Percentiles rank a stretch among this genome's conserved stretches.
phyloP scores from a whole-genome alignment of 1,140 invertebrate genomes.

The Elymnias hypermnestra region DNA sequence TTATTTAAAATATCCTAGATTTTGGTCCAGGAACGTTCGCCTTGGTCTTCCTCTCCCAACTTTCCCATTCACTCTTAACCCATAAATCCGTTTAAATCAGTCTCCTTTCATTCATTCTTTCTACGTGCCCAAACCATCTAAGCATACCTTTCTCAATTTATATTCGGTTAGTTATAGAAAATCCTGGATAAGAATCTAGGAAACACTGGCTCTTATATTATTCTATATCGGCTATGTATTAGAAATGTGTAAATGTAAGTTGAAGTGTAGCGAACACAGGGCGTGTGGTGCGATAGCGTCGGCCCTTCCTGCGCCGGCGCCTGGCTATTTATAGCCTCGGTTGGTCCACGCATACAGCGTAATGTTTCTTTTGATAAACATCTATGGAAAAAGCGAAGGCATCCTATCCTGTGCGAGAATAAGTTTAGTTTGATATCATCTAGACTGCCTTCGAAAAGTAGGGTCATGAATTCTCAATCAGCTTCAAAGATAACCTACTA shows the following conservation, averaged over 20 bases:
- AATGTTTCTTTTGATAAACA: constrained; percentile 38
- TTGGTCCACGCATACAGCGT: constrained; percentile 34
- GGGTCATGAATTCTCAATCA: constrained; percentile 16
- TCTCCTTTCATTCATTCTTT: too few species aligned
- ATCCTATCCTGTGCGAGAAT: constrained; percentile 16
- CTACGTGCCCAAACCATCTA: too few species aligned
- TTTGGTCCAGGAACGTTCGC: too few species aligned
- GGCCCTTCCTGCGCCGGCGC: constrained; percentile 26
- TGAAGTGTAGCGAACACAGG: constrained; percentile 2
- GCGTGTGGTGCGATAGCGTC: constrained; percentile 30
- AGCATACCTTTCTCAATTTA: too few species aligned
- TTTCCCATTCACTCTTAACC: too few species aligned
- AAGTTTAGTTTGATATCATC: constrained; percentile 26
- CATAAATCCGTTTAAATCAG: too few species aligned
- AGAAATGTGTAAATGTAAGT: constrained; percentile 1
- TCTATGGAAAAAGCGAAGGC: constrained; percentile 35
- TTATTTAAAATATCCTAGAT: too few species aligned
- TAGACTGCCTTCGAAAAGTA: constrained; percentile 13
- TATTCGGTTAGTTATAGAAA: too few species aligned
- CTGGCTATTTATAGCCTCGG: constrained; percentile 39
- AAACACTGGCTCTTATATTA: too few species aligned
- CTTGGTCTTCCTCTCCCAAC: too few species aligned
- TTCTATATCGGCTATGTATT: background rate
- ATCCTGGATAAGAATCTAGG: too few species aligned
- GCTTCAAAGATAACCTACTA: background rate